These are phyloP conservation scores for Megalonaias nervosa DNA, from an alignment of 1,140 invertebrate species.

Conservation along the genomic window DNA sequence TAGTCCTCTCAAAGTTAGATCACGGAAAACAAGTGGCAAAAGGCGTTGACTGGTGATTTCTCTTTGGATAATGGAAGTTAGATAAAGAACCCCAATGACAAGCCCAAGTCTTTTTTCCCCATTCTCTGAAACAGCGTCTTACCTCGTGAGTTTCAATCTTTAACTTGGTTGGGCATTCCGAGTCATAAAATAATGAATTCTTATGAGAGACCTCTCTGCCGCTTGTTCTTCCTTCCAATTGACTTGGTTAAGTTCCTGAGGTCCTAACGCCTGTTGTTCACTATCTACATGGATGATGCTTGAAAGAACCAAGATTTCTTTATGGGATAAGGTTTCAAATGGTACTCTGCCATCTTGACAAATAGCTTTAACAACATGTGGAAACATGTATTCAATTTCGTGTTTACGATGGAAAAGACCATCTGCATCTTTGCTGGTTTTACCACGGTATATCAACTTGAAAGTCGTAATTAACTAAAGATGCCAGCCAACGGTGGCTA, in stretches of 20 bases:
- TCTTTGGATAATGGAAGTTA: not conserved
- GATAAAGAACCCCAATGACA: not conserved
- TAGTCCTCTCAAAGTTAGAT: too few relatives aligned
- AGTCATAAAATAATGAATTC: not conserved
- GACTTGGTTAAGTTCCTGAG: not conserved
- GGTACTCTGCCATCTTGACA: not conserved
- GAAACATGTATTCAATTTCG: too few relatives aligned
- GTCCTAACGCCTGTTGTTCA: not conserved
- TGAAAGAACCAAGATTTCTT: not conserved
- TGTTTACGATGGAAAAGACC: constrained; percentile 9
- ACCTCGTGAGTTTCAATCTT: not conserved
- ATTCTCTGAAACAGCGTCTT: not conserved
- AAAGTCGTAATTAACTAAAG: constrained; percentile 14
- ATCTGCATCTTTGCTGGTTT: constrained; percentile 20
- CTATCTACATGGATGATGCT: not conserved
- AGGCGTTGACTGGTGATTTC: not conserved
- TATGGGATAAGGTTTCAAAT: not conserved
- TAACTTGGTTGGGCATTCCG: not conserved
- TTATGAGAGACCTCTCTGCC: not conserved
- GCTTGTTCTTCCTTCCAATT: not conserved
- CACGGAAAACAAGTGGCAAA: too few relatives aligned
- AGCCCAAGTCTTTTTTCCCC: not conserved
- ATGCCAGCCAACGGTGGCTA: constrained; percentile 21
- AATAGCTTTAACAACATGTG: not conserved
- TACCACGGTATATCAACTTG: not conserved